Base-by-base conservation (phyloP, 1,140 invertebrate species). In the Eurosta solidaginis region DNA sequence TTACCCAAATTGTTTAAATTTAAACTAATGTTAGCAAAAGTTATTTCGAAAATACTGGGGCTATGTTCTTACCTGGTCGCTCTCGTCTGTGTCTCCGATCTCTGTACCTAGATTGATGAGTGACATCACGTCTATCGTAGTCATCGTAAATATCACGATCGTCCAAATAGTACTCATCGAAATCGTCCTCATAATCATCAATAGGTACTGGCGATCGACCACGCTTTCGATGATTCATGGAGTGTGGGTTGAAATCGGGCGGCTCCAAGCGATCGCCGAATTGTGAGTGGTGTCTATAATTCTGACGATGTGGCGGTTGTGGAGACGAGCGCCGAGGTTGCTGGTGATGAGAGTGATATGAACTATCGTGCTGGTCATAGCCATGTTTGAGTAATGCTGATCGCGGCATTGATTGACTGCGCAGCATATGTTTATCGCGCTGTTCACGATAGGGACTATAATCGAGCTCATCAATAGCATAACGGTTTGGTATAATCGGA, bases 401-500 rank as follows among this genome's bases (percentile, higher is more conserved):
- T 45, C 85, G 81, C 6, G 85, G 85, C 85, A 87, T 87, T 3
- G 85, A 87, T 75, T 86, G 85, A 76, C 84, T 86, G 1, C 85
- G 79, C 4, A 81, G 81, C 1, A 78, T 76, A 3, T 47, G 77
- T 44, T 78, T 78, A 42, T 73, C 50, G 12, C 59, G 59, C 12
- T 73, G 17, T 52, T 75, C 59, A 36, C 50, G 68, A 10, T 29
- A 10, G 3, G 52, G 33, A 25, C 44, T 44, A 52, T 81, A 59
- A 78, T 91, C 91, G 7, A 91, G 88, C 68, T 90, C 89, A 42
- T 92, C 91, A 50, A 93, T 83, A 0, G 92, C 93, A 82, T 94
- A 94, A 81, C 91, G 92, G 81, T 94, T 94, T 82, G 91, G 93
- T 27, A 93, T 88, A n/a, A 94, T 91, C 1, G 92, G 91, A 3